These are phyloP conservation scores for Plotosus lineatus DNA, from an alignment of 2,113 vertebrate species.

Conservation along the genomic window DNA sequence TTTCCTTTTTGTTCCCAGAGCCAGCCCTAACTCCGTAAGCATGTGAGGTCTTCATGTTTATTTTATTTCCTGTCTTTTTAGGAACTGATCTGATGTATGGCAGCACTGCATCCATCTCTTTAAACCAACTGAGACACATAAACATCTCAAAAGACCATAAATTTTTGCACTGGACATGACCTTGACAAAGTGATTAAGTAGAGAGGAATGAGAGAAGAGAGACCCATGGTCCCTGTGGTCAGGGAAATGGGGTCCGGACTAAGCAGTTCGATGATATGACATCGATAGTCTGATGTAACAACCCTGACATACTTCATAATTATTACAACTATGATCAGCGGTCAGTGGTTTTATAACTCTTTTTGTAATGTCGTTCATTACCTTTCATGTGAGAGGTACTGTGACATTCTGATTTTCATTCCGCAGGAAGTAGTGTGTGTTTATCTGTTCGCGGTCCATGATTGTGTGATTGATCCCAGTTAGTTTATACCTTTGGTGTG, in stretches of 20 bases:
- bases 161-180: slow-evolving; percentile 62
- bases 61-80: slow-evolving; percentile 28
- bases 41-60: background rate
- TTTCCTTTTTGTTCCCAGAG: background rate
- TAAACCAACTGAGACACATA: slow-evolving; percentile 72
- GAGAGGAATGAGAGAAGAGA: slow-evolving; percentile 31
- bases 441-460: no score
- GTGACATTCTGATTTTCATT: no score
- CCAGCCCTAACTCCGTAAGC: slow-evolving; percentile 24
- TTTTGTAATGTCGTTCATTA: background rate
- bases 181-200: slow-evolving; percentile 66
- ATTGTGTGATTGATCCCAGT: no score
- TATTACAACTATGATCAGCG: background rate
- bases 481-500: no score
- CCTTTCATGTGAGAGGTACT: no score
- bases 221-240: slow-evolving; percentile 14
- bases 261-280: background rate
- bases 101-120: slow-evolving; percentile 50
- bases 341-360: background rate
- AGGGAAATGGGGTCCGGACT: background rate
- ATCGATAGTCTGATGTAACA: background rate
- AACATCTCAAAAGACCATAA: slow-evolving; percentile 66
- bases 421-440: no score
- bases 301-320: no score
- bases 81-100: slow-evolving; percentile 67